These are phyloP conservation scores for Rotaria magnacalcarata DNA, from an alignment of 2,888 invertebrate species.

Conservation along the genomic window DNA sequence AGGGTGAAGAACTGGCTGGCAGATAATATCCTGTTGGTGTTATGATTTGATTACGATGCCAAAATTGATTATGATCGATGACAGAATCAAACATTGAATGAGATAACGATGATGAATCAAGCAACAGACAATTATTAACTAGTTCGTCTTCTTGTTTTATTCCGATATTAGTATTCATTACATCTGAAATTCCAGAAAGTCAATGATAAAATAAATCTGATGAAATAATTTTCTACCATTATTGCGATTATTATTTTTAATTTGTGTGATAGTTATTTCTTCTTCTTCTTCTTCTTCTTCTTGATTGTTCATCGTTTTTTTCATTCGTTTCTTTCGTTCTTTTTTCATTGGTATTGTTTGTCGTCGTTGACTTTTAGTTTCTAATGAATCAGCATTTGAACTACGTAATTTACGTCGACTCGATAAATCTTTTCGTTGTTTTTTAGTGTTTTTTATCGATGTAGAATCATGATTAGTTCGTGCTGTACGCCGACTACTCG, in stretches of 20 bases:
- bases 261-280: not conserved
- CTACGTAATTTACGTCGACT: not conserved
- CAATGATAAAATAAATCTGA: no score
- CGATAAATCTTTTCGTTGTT: not conserved
- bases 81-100: not conserved
- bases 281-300: not conserved
- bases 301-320: not conserved
- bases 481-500: not conserved
- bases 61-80: not conserved
- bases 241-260: no score
- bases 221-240: no score
- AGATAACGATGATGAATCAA: not conserved
- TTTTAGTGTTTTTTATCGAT: not conserved
- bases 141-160: not conserved
- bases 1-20: not conserved
- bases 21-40: slow-evolving; percentile 1
- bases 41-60: not conserved
- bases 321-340: not conserved
- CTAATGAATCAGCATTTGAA: not conserved
- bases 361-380: not conserved
- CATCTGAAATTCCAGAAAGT: not conserved
- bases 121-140: not conserved
- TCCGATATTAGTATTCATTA: not conserved
- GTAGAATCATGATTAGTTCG: not conserved
- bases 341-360: not conserved